Base-by-base conservation (phyloP, 2,797 vertebrate species). In the Pipistrellus kuhlii region DNA sequence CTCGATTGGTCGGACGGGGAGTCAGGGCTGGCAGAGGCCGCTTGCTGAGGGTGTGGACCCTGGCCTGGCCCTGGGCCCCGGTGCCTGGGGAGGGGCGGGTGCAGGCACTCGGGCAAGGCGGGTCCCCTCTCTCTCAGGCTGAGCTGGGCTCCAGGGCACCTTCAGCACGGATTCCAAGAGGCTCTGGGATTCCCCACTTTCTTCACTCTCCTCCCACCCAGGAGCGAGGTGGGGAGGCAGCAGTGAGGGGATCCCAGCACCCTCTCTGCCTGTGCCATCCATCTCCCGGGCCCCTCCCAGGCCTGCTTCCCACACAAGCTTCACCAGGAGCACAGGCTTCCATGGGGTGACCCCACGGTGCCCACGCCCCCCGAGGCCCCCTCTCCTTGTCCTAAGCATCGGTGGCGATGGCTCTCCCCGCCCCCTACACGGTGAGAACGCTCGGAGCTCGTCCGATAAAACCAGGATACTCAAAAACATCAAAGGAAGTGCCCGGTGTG, bases 61-160 rank as follows among this genome's bases (percentile, higher is more conserved):
- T 89, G 71, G 25, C 38, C n/a, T 18, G 64, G 51, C 35, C 32
- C 30, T 57, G 41, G 62, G 8, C 30, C 18, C 3, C 11, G 64
- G 27, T 27, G 38, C 20, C 62, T 69, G 76, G 11, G 59, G 30
- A 35, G 32, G 17, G 35, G 9, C 5, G 2, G 8, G 69, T 11
- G 1, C 62, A 30, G 9, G 8, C 21, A 38, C 27, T 55, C 64
- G 20, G 23, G 25, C 48, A 35, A 48, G 35, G 17, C 25, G 1
- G 41, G 14, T 17, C 23, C 12, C 64, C 25, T 30, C 46, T 76
- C 53, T 76, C 59, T 76, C 32, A 4, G 5, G 6, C 32, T 55
- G 18, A 30, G 17, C 2, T 2, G 1, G 0, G 38, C 32, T 23
- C 4, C 13, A 17, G 4, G 25, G 1, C 1, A 53, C 23, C 0